phyloP scores from a whole-genome alignment of 2,797 vertebrate genomes.

The Artibeus lituratus region DNA sequence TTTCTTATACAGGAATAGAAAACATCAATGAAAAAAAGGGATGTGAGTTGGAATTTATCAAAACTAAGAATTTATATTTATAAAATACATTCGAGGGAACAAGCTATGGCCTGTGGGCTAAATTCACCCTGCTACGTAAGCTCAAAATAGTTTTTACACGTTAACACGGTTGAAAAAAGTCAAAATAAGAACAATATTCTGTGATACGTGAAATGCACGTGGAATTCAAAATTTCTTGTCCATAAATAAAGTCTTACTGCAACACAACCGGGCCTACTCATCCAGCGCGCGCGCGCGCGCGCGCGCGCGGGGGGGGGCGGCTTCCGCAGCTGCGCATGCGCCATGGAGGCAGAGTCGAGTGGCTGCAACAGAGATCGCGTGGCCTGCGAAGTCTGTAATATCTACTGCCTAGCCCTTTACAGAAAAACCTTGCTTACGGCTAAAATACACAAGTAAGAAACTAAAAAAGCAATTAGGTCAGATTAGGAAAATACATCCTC shows the following conservation, averaged over 20 bases:
- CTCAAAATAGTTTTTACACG: constrained; percentile 24
- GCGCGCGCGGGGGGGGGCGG: no score
- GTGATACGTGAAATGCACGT: not conserved
- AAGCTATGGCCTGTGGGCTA: not conserved
- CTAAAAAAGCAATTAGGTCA: not conserved
- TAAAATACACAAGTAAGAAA: not conserved
- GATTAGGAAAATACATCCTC: not conserved
- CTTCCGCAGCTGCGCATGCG: not conserved
- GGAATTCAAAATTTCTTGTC: not conserved
- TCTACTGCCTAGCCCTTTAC: not conserved
- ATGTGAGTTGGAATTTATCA: not conserved
- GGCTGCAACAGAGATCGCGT: not conserved
- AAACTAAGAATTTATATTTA: not conserved
- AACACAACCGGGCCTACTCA: not conserved
- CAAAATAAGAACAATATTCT: not conserved
- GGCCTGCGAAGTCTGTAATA: not conserved
- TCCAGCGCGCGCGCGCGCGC: not conserved
- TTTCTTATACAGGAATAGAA: not conserved
- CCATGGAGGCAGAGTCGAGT: not conserved
- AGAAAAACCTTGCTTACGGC: not conserved
- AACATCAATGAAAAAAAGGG: not conserved
- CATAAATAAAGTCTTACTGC: constrained; percentile 12
- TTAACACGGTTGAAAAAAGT: not conserved
- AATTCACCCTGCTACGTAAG: not conserved
- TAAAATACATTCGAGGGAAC: not conserved